A percentile compares a stretch with the other conserved stretches of the same genome.
These are phyloP conservation scores for Chelon auratus DNA, from an alignment of 2,797 vertebrate species.

Conservation along the genomic window DNA sequence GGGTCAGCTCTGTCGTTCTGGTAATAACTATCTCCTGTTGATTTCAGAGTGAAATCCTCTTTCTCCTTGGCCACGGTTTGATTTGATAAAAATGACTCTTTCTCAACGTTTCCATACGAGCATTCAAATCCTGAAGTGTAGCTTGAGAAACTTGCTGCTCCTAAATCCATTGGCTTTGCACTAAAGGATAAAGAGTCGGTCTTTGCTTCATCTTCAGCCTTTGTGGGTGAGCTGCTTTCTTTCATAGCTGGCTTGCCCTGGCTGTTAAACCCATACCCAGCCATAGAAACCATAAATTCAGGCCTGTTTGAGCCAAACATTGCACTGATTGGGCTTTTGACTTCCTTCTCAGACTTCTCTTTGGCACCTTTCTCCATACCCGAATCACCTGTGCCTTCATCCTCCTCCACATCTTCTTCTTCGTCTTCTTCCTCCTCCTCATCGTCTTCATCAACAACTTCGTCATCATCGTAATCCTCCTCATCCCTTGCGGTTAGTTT, in stretches of 20 bases:
- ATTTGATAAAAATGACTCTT: slow-evolving; percentile 63
- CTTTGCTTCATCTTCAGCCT: slow-evolving; percentile 55
- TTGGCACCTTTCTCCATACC: slow-evolving; percentile 92
- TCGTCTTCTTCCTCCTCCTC: slow-evolving; percentile 79
- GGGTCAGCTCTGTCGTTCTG: slow-evolving; percentile 65
- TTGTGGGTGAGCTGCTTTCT: slow-evolving; percentile 50
- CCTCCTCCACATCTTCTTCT: slow-evolving; percentile 76
- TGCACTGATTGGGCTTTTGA: slow-evolving; percentile 73
- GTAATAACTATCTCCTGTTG: slow-evolving; percentile 73
- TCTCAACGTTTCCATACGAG: slow-evolving; percentile 66
- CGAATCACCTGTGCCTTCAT: slow-evolving; percentile 83
- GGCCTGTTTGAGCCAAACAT: slow-evolving; percentile 63
- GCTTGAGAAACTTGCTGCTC: slow-evolving; percentile 59
- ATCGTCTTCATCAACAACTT: slow-evolving; percentile 75
- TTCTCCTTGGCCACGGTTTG: slow-evolving; percentile 59
- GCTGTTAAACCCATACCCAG: slow-evolving; percentile 73
- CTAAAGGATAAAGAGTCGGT: slow-evolving; percentile 46
- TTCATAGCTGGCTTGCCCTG: slow-evolving; percentile 63
- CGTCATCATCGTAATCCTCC: slow-evolving; percentile 84
- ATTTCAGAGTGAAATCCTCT: slow-evolving; percentile 67
- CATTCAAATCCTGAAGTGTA: slow-evolving; percentile 77
- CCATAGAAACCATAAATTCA: slow-evolving; percentile 75
- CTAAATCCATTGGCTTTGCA: slow-evolving; percentile 59
- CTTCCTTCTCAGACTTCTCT: slow-evolving; percentile 91
- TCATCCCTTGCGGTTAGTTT: slow-evolving; percentile 82